Conservation (phyloP, 2,113 vertebrate species). For the Chloroceryle aenea region DNA sequence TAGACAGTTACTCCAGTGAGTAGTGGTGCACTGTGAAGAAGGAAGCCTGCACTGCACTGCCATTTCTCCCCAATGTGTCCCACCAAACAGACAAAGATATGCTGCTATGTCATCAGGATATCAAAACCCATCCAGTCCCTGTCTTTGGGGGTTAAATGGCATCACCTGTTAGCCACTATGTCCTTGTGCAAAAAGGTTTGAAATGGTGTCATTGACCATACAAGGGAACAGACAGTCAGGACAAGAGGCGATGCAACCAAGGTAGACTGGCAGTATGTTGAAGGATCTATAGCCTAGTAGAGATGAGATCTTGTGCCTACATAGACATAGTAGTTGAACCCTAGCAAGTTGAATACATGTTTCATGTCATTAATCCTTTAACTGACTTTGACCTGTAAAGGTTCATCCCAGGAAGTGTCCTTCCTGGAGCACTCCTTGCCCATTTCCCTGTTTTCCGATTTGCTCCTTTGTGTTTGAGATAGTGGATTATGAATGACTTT, state of each 20-base stretch:
- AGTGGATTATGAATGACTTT: not conserved
- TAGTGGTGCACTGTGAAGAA: not conserved
- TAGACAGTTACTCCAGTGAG: not conserved
- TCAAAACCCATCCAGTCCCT: not conserved
- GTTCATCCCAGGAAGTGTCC: not conserved
- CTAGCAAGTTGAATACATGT: not conserved
- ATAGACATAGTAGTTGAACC: not conserved
- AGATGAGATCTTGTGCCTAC: not conserved
- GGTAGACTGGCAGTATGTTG: not conserved
- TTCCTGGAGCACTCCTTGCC: not conserved
- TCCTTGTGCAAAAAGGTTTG: not conserved
- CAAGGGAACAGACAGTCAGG: not conserved
- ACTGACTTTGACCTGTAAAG: not conserved
- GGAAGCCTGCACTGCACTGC: not conserved
- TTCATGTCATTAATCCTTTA: not conserved
- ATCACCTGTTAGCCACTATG: not conserved
- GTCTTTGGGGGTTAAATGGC: not conserved
- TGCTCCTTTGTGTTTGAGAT: not conserved
- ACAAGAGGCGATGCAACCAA: not conserved
- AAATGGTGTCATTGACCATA: not conserved
- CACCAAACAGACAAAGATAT: not conserved
- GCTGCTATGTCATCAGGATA: not conserved
- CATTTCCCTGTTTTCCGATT: not conserved
- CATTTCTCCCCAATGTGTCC: not conserved
- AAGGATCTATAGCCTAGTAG: not conserved